phyloP scores from a whole-genome alignment of 2,888 invertebrate species.

The Drosophila kanekoi region DNA sequence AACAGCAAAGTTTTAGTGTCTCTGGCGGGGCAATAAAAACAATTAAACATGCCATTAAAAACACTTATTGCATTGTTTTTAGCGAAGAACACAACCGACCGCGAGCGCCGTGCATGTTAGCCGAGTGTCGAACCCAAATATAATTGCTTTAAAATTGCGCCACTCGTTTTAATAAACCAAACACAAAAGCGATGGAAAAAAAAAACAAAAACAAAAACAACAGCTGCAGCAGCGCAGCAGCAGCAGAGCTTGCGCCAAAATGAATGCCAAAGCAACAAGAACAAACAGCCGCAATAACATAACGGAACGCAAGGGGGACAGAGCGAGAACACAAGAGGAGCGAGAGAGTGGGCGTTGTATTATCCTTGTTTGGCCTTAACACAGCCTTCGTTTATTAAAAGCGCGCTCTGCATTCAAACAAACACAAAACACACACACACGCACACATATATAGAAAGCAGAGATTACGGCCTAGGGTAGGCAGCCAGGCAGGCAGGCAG shows the following conservation, averaged over 20 bases:
- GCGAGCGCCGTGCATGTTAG: constrained; percentile 15
- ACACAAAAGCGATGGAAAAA: constrained; percentile 46
- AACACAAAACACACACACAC: constrained; percentile 30
- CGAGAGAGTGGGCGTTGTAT: constrained; percentile 43
- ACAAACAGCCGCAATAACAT: constrained; percentile 25
- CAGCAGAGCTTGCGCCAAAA: constrained; percentile 39
- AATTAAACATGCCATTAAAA: constrained; percentile 56
- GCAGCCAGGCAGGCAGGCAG: constrained; percentile 29
- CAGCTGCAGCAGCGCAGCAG: constrained; percentile 21
- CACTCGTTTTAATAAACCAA: constrained; percentile 80
- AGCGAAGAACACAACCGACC: constrained; percentile 22
- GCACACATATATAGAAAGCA: constrained; percentile 22
- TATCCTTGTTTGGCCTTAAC: constrained; percentile 65
- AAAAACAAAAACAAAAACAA: constrained; percentile 37
- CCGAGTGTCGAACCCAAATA: constrained; percentile 48
- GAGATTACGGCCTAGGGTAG: constrained; percentile 46
- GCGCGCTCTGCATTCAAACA: constrained; percentile 63
- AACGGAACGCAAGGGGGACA: constrained; percentile 4
- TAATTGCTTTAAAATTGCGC: constrained; percentile 82
- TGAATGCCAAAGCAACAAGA: constrained; percentile 51
- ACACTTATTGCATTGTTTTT: constrained; percentile 55
- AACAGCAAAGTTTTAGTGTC: constrained; percentile 41
- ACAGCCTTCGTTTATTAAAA: constrained; percentile 71
- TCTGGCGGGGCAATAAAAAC: constrained; percentile 48
- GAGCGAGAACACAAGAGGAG: constrained; percentile 13